phyloP scores from a whole-genome alignment of 1,140 invertebrate species.

The Pseudomyrmex sp. region DNA sequence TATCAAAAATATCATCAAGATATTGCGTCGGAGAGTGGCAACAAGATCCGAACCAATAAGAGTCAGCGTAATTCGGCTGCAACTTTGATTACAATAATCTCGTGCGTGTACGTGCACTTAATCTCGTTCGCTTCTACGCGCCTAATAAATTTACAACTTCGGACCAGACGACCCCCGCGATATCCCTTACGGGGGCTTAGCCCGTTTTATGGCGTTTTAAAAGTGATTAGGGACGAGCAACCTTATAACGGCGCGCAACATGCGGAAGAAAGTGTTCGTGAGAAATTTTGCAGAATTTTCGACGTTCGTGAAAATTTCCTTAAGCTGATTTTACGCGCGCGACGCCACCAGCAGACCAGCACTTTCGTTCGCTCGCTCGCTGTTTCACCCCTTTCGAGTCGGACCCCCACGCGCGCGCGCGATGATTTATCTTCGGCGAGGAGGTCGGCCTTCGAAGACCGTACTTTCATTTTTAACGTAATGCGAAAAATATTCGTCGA shows the following conservation, averaged over 20 bases:
- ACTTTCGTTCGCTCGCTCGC: neutral
- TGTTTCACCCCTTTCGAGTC: neutral
- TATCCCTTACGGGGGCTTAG: slow-evolving; percentile 68
- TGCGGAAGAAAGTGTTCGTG: neutral
- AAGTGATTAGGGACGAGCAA: slow-evolving; percentile 70
- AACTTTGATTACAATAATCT: slow-evolving; percentile 43
- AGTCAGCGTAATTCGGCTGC: slow-evolving; percentile 4
- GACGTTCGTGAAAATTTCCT: slow-evolving; percentile 17
- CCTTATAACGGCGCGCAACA: neutral
- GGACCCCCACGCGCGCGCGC: neutral
- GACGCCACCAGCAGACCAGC: neutral
- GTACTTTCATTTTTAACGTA: slow-evolving; percentile 61
- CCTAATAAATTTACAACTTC: slow-evolving; percentile 77
- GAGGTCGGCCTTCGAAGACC: slow-evolving; percentile 46
- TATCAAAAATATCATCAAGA: neutral
- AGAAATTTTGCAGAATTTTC: slow-evolving; percentile 27
- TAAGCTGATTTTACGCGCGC: slow-evolving; percentile 16
- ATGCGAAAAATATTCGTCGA: slow-evolving; percentile 55
- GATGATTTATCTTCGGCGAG: slow-evolving; percentile 44
- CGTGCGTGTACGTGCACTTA: slow-evolving; percentile 21
- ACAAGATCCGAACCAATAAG: neutral
- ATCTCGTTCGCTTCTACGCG: slow-evolving; percentile 65
- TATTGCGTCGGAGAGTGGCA: neutral
- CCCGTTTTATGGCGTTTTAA: slow-evolving; percentile 75
- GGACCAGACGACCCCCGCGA: slow-evolving; percentile 67